Evolutionary conservation across 2,797 vertebrate genomes (phyloP), one percentile per base, ranked within the genome.

Genomic region (Manis javanica): DNA sequence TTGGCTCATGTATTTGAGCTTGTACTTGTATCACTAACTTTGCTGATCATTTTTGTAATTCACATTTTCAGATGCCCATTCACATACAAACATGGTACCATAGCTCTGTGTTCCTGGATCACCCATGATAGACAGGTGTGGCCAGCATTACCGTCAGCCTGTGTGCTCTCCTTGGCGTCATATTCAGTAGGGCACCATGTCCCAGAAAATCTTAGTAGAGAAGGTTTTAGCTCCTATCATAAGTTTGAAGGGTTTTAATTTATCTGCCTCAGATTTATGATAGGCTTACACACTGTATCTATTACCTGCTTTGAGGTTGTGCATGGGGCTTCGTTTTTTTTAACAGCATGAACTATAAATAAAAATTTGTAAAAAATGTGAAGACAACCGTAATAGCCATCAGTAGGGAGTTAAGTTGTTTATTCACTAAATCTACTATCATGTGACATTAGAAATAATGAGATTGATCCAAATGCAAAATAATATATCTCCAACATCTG

Each of bases 351-450:
- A 46, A 46, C 46, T 46, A 46, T 46, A 46, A 46, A 46, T 46
- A 46, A 46, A 46, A 46, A 46, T 10, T 46, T 1, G 46, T 46
- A 46, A 46, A 88, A 84, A 90, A 77, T 72, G 42, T 61, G 23
- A 66, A 86, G 69, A 91, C 0, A 55, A 23, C 3, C 2, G 72
- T 85, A 94, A 37, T 63, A 46, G 42, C 57, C 57, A 86, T 64
- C 31, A 82, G 42, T n/a, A 93, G 11, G 75, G 26, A 94, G 86
- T 18, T 69, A 93, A 78, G 46, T 91, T 81, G 53, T 49, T 89
- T 84, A 71, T 39, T 7, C n/a, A 81, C 34, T 66, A 83, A 96
- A 39, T 66, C n/a, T 68, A 55, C 51, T 88, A 61, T 34, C 61
- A 69, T 88, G 8, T 72, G 34, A 68, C 7, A 74, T 90, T 71